These are phyloP conservation scores for Allobates femoralis DNA, from an alignment of 2,797 vertebrate species.

Conservation along the genomic window DNA sequence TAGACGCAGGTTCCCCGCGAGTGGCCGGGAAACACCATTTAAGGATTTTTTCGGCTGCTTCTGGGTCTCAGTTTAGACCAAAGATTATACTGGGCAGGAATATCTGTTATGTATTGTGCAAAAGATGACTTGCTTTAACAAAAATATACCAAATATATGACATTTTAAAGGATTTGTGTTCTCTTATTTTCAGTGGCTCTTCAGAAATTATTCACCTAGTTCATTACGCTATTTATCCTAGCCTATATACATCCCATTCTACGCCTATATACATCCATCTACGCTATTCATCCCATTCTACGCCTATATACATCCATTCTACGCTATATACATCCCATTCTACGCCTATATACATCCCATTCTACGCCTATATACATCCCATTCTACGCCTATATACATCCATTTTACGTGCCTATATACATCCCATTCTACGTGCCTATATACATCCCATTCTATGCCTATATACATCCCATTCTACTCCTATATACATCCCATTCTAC, in stretches of 20 bases:
- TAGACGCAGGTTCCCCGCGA: not conserved
- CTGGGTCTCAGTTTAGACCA: not conserved
- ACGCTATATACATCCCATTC: no score
- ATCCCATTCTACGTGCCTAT: no score
- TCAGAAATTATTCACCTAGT: slow-evolving; percentile 22
- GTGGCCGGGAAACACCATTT: slow-evolving; percentile 14
- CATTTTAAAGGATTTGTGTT: not conserved
- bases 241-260: not conserved
- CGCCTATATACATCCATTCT: no score
- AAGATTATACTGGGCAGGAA: slow-evolving; percentile 34
- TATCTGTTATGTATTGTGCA: slow-evolving; percentile 13
- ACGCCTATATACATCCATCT: no score
- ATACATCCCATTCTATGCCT: no score
- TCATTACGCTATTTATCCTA: not conserved
- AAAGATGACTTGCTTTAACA: not conserved
- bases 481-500: no score
- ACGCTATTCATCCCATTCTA: no score
- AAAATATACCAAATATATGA: slow-evolving; percentile 1
- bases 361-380: no score
- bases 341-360: no score
- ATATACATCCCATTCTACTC: no score
- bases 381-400: no score
- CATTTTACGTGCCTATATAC: no score
- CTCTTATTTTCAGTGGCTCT: not conserved
- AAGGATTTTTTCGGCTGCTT: not conserved